Conservation (phyloP, 2,888 invertebrate genomes). For the Malthinus flaveolus region DNA sequence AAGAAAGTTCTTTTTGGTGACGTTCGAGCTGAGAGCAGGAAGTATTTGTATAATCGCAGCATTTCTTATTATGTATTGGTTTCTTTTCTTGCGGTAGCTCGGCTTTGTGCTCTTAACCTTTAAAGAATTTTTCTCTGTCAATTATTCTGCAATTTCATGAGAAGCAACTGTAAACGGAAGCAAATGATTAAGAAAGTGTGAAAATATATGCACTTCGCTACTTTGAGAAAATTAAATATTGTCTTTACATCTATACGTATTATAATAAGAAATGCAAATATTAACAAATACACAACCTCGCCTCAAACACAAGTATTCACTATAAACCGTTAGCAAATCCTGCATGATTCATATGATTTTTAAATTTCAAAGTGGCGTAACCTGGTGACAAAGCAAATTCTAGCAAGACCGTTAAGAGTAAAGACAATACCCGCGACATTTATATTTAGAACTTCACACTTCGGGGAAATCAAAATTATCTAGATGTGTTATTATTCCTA, state of each 20-base stretch:
- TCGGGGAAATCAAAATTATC: constrained; percentile 5
- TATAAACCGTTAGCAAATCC: constrained; percentile 16
- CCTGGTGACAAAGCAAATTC: constrained; percentile 21
- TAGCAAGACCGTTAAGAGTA: constrained; percentile 6
- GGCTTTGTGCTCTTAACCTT: too few relatives aligned
- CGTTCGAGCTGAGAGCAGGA: too few relatives aligned
- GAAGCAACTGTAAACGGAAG: too few relatives aligned
- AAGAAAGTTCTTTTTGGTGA: too few relatives aligned
- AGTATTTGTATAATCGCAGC: too few relatives aligned
- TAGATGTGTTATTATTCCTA: neutral
- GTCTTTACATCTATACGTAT: neutral
- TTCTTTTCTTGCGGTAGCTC: too few relatives aligned
- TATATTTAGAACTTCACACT: constrained; percentile 3
- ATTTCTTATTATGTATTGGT: too few relatives aligned
- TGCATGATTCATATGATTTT: constrained; percentile 19
- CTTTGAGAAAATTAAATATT: too few relatives aligned
- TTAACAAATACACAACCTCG: constrained; percentile 13
- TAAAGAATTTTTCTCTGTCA: too few relatives aligned
- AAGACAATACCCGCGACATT: constrained; percentile 1
- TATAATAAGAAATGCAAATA: constrained; percentile 10
- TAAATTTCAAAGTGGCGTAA: constrained; percentile 19
- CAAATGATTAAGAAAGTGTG: too few relatives aligned
- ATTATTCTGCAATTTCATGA: too few relatives aligned
- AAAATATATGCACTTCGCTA: too few relatives aligned
- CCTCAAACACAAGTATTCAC: constrained; percentile 11